A percentile compares a stretch with the other conserved stretches of the same genome.
Evolutionary conservation across 1,140 invertebrate genomes (phyloP).

Genomic region (Lysiphlebus fabarum): DNA sequence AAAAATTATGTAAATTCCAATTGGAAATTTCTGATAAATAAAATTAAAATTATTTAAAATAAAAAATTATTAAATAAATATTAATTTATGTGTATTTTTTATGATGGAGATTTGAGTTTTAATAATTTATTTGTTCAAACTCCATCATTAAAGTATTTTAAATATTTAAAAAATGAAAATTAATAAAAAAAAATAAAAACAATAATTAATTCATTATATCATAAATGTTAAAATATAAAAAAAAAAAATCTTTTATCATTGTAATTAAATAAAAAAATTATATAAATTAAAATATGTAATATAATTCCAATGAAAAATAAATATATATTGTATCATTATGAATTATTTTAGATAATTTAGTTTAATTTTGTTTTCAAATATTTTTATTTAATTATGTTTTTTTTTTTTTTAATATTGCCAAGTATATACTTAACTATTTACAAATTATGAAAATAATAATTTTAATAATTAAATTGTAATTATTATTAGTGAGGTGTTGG

Average conservation of each 20-base stretch:
- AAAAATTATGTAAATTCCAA: too few relatives aligned
- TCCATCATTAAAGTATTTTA: slow-evolving; percentile 18
- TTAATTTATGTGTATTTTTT: too few relatives aligned
- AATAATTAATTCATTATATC: slow-evolving; percentile 42
- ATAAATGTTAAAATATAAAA: slow-evolving; percentile 52
- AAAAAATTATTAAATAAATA: too few relatives aligned
- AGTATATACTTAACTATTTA: neutral
- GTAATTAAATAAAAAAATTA: slow-evolving; percentile 39
- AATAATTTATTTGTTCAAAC: slow-evolving; percentile 12
- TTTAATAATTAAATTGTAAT: neutral
- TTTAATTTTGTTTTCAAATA: slow-evolving; percentile 9
- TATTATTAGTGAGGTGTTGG: slow-evolving; percentile 78
- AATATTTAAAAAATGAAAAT: too few relatives aligned
- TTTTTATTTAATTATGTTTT: neutral
- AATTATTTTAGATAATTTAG: slow-evolving; percentile 7
- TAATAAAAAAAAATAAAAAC: slow-evolving; percentile 25
- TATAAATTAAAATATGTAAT: slow-evolving; percentile 37
- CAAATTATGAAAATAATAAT: neutral
- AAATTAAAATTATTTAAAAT: too few relatives aligned
- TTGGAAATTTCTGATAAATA: too few relatives aligned
- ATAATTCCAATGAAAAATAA: slow-evolving; percentile 48
- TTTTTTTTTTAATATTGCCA: too few relatives aligned
- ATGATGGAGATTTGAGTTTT: too few relatives aligned
- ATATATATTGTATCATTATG: slow-evolving; percentile 45
- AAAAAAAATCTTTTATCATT: slow-evolving; percentile 45